Evolutionary conservation across 2,888 invertebrate genomes (phyloP).

Genomic region (Myopa testacea): DNA sequence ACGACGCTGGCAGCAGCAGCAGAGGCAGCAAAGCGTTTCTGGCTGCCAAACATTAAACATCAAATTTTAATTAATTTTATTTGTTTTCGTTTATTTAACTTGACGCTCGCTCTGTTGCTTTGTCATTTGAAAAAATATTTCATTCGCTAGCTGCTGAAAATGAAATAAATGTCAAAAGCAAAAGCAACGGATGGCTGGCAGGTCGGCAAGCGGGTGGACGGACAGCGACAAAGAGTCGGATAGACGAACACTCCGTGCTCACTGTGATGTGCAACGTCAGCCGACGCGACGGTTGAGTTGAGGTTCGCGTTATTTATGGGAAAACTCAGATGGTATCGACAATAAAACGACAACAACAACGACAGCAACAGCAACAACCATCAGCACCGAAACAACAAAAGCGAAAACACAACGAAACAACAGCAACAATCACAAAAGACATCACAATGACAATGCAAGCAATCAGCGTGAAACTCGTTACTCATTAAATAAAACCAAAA

Average conservation of each 20-base stretch:
- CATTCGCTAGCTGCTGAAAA: not conserved
- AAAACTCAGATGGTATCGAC: not conserved
- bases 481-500: constrained; percentile 9
- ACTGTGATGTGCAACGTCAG: not conserved
- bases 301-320: not conserved
- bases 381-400: not conserved
- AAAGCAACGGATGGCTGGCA: too few species aligned
- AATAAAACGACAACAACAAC: not conserved
- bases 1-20: not conserved
- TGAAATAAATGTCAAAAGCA: too few species aligned
- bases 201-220: not conserved
- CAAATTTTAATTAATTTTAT: constrained; percentile 35
- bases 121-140: constrained; percentile 21
- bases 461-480: constrained; percentile 36
- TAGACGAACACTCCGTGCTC: not conserved
- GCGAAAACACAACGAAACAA: not conserved
- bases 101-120: constrained; percentile 18
- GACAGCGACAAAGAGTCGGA: not conserved
- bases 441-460: constrained; percentile 17
- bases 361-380: not conserved
- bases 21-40: too few species aligned
- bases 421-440: constrained; percentile 7
- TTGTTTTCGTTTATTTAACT: constrained; percentile 25
- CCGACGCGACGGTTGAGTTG: not conserved
- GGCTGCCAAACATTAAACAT: not conserved